Evolutionary conservation across 2,888 invertebrate genomes (phyloP), one percentile per base, ranked within the genome.

Genomic region (Teleiodes luculella): DNA sequence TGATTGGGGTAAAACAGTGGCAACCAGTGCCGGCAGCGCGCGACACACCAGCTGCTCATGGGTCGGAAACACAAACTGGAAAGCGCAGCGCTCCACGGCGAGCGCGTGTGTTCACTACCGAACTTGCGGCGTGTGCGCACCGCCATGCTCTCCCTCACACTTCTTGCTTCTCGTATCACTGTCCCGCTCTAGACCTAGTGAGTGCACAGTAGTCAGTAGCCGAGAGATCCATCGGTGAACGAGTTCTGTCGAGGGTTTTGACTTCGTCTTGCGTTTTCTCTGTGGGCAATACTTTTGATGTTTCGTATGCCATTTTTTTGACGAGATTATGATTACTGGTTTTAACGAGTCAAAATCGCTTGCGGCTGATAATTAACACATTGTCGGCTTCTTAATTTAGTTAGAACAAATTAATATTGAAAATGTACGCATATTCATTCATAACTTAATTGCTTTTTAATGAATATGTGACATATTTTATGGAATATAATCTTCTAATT

Each of bases 131-230:
- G 84, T 76, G 69, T 70, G 81, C 83, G 86, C 43, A 43, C 67
- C 83, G 86, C 43, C 63, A 31, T 43, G 58, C 56, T 79, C 81
- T 71, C 81, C 54, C 53, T 82, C 72, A 8, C 60, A 14, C 37
- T 51, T 43, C 18, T 60, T 41, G 47, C 39, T 20, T 28, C 24
- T 55, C 57, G 50, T 57, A 51, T 39, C 56, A 48, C 33, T 58
- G 56, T 59, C 62, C 77, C 77, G 66, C 68, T 58, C 59, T 68
- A 65, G 57, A 60, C 65, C 61, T 55, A 55, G 71, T 69, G 71
- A 81, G 69, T 87, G 86, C 84, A 87, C 88, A 83, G 89, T 86
- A 86, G 86, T 79, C 76, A 59, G 74, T 75, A 80, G 77, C 76
- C 68, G 68, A 69, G 74, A 78, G 78, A 78, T 76, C 78, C 76